Conservation (phyloP, 2,797 vertebrate genomes). For the Lacerta bilineata region DNA sequence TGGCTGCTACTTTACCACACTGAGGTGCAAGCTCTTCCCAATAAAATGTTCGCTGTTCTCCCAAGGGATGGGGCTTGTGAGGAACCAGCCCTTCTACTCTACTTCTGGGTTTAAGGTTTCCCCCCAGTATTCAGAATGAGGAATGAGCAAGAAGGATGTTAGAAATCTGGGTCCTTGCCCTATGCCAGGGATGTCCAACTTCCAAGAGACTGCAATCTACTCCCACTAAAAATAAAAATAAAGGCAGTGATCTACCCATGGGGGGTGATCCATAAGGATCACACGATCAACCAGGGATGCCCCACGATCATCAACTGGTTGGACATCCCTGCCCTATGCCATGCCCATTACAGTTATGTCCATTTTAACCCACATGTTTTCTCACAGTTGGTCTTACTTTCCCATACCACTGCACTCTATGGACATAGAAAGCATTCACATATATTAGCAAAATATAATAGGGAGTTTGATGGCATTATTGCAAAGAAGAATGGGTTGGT, state of each 20-base stretch:
- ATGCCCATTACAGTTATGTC: background rate
- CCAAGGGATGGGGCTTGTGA: too few species aligned
- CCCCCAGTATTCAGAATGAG: background rate
- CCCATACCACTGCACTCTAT: background rate
- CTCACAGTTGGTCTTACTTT: background rate
- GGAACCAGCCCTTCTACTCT: background rate
- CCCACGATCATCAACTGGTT: fast-evolving
- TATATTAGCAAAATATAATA: background rate
- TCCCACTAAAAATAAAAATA: background rate
- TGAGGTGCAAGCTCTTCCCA: background rate
- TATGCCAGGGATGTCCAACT: background rate
- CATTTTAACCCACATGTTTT: background rate
- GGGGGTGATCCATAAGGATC: too few species aligned
- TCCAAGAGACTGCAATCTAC: too few species aligned
- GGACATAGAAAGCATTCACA: background rate
- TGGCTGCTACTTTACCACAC: background rate
- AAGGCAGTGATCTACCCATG: background rate
- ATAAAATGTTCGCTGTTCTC: too few species aligned
- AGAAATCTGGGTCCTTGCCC: background rate
- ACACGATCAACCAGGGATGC: too few species aligned
- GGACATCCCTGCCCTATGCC: background rate
- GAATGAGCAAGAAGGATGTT: background rate
- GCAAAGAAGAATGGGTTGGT: background rate
- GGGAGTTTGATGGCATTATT: background rate
- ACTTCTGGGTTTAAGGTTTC: background rate